Evolutionary conservation across 2,888 invertebrate species (phyloP).

Genomic region (Nomada fucata): DNA sequence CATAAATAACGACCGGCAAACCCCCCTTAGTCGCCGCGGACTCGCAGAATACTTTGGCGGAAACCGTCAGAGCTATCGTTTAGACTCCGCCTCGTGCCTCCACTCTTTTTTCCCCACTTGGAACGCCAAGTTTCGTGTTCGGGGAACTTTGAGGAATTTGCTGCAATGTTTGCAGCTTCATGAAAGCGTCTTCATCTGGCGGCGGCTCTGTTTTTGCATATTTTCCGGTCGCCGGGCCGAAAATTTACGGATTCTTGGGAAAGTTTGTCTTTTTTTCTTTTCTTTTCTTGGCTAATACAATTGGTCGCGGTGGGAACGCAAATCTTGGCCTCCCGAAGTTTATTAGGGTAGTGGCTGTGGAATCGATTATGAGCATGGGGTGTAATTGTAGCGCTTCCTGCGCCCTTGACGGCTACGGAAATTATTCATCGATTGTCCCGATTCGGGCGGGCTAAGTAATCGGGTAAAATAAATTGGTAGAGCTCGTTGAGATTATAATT

Average conservation of each 20-base stretch:
- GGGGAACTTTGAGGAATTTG: too few relatives aligned
- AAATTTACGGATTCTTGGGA: too few relatives aligned
- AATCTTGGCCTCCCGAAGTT: not conserved
- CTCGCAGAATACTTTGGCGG: conserved; percentile 31
- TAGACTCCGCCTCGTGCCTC: not conserved
- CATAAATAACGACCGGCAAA: conserved; percentile 68
- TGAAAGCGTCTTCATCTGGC: too few relatives aligned
- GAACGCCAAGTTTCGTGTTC: not conserved
- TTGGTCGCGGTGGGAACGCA: too few relatives aligned
- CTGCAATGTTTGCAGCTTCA: too few relatives aligned
- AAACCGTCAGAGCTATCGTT: not conserved
- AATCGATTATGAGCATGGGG: not conserved
- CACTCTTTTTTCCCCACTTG: not conserved
- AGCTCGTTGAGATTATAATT: conserved; percentile 20
- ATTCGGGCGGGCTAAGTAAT: conserved; percentile 14
- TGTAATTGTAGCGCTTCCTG: conserved; percentile 5
- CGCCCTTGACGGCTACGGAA: conserved; percentile 24
- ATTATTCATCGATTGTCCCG: conserved; percentile 25
- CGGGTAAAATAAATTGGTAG: conserved; percentile 23
- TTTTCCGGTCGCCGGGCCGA: too few relatives aligned
- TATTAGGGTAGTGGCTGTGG: not conserved
- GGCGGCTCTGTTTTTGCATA: too few relatives aligned
- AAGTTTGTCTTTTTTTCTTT: too few relatives aligned
- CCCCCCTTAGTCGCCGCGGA: not conserved
- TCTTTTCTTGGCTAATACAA: too few relatives aligned